Base-by-base conservation (phyloP, 2,888 invertebrate genomes). In the Fabriciana adippe region DNA sequence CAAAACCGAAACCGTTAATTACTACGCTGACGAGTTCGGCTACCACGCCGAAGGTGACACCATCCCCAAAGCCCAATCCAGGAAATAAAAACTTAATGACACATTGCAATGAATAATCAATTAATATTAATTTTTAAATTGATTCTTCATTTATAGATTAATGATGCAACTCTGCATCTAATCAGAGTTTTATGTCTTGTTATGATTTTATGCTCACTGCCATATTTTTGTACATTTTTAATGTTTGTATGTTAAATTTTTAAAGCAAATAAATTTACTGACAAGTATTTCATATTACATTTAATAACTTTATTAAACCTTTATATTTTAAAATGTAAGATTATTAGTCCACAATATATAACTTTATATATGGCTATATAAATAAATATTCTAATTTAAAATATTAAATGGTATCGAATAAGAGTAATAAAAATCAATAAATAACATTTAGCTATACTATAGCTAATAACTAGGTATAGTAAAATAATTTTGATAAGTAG, bases 1-100 rank as follows among this genome's bases (percentile, higher is more conserved):
- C 72, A 89, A 90, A 13, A 81, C 85, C 6, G 92, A 93, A 73
- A 79, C 80, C 31, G 70, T 94, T 73, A 90, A 78, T 59, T 95
- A 94, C 86, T 81, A 78, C 69, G 95, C 95, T 60, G 95, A 95
- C 75, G 95, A 95, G 84, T 93, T 82, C 73, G 95, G 95, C 70
- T 95, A 87, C 93, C 94, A 93, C 73, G 93, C 95, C 1, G 92
- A 93, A 55, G 94, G 95, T 55, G 89, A 90, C 0, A 94, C 94
- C 82, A 81, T 95, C 78, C 95, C 95, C 57, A 93, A 94, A 57
- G 82, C 90, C 56, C 91, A 53, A 5, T 64, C 73, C 71, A 73
- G 78, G 64, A 78, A 74, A 78, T 83, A 81, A 80, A 66, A 70
- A 15, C 64, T n/a, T 6, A 48, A 65, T 16, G 26, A 68, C 55